phyloP scores from a whole-genome alignment of 2,888 invertebrate species.

The Automeris io region DNA sequence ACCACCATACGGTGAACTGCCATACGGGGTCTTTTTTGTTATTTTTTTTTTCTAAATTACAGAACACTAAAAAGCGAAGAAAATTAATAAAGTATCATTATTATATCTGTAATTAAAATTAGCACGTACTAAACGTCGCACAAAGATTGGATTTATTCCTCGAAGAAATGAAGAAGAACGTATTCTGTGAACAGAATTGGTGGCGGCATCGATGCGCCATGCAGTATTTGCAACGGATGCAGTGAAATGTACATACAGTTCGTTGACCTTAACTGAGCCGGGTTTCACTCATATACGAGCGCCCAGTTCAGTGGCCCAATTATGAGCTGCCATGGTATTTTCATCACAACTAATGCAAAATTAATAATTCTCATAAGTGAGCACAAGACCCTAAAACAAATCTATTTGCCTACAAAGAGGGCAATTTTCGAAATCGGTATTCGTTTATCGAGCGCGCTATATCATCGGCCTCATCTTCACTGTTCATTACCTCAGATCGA shows the following conservation, averaged over 20 bases:
- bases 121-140: constrained; percentile 49
- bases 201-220: constrained; percentile 61
- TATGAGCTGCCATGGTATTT: constrained; percentile 47
- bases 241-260: constrained; percentile 74
- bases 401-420: too few relatives aligned
- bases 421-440: too few relatives aligned
- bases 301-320: constrained; percentile 69
- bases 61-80: too few relatives aligned
- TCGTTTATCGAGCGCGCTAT: too few relatives aligned
- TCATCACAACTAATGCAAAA: constrained; percentile 20
- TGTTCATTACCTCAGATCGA: too few relatives aligned
- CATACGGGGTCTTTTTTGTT: too few relatives aligned
- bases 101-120: too few relatives aligned
- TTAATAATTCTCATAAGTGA: background rate
- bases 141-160: constrained; percentile 53
- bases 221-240: constrained; percentile 75
- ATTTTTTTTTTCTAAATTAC: too few relatives aligned
- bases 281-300: constrained; percentile 71
- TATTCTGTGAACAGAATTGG: constrained; percentile 61
- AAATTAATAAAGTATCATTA: too few relatives aligned
- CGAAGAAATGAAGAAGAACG: constrained; percentile 53
- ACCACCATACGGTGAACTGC: too few relatives aligned
- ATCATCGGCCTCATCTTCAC: too few relatives aligned
- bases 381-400: too few relatives aligned
- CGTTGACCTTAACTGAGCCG: constrained; percentile 66